Conservation (phyloP, 2,797 vertebrate genomes). For the Euthynnus affinis region DNA sequence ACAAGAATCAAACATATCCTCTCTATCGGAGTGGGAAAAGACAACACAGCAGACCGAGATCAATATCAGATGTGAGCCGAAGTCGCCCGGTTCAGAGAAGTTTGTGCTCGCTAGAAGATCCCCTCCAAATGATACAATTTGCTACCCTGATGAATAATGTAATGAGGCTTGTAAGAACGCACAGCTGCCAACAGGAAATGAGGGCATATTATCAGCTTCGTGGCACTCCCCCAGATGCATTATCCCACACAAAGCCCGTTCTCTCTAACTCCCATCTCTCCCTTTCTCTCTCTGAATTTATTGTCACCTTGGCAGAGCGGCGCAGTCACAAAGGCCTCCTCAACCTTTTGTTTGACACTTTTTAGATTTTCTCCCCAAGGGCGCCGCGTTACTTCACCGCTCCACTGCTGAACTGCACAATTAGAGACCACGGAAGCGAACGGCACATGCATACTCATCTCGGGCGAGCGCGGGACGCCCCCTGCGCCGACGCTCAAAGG, state of each 20-base stretch:
- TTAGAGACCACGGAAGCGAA: conserved; percentile 61
- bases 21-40: not conserved
- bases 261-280: not conserved
- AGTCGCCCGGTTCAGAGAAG: conserved; percentile 26
- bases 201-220: conserved; percentile 54
- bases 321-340: conserved; percentile 44
- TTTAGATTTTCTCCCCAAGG: conserved; percentile 58
- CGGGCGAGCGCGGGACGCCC: not conserved
- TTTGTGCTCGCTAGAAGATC: conserved; percentile 31
- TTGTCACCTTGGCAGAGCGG: conserved; percentile 59
- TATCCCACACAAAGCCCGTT: not conserved
- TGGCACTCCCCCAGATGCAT: conserved; percentile 45
- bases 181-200: conserved; percentile 62
- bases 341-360: conserved; percentile 63
- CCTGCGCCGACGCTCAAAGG: conserved; percentile 27
- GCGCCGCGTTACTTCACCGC: conserved; percentile 14
- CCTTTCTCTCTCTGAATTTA: conserved; percentile 29
- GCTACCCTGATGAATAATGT: conserved; percentile 65
- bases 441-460: conserved; percentile 73
- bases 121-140: conserved; percentile 52
- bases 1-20: not conserved
- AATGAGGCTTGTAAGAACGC: conserved; percentile 53
- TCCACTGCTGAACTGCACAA: conserved; percentile 68
- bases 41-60: not conserved
- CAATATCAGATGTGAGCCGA: conserved; percentile 65